These are phyloP conservation scores for Pandion haliaetus DNA, from an alignment of 2,113 vertebrate genomes.

Conservation along the genomic window DNA sequence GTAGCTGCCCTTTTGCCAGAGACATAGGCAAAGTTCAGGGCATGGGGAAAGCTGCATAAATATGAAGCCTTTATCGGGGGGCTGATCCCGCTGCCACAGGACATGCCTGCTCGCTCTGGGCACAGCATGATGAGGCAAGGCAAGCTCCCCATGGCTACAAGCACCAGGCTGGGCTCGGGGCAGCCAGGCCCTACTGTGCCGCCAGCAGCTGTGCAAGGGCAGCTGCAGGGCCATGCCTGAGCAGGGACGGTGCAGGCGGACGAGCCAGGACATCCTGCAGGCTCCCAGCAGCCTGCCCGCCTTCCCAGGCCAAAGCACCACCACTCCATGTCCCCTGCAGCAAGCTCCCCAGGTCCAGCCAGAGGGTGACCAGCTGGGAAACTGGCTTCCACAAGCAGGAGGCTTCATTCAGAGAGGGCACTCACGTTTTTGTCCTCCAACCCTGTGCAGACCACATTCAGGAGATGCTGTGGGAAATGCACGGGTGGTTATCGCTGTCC, in stretches of 20 bases:
- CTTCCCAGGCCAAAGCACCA: neutral
- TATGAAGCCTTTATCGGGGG: constrained; percentile 18
- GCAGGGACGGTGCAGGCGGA: neutral
- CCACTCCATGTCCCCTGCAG: neutral
- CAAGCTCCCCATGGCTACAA: neutral
- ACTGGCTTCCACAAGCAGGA: neutral
- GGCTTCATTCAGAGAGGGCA: neutral
- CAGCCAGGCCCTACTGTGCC: neutral
- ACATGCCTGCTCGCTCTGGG: neutral
- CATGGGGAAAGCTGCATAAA: constrained; percentile 65
- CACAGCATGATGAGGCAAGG: neutral
- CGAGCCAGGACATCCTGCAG: accelerated
- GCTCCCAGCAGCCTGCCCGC: neutral
- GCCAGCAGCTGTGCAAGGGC: neutral
- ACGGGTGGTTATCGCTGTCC: neutral
- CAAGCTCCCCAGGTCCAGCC: neutral
- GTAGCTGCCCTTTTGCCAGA: constrained; percentile 70
- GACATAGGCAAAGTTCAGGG: constrained; percentile 51
- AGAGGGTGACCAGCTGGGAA: neutral
- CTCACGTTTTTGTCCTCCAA: neutral
- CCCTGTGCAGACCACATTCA: neutral
- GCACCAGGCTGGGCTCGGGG: neutral
- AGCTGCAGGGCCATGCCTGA: neutral
- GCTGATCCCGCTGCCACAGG: neutral
- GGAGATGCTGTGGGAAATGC: neutral